These are phyloP conservation scores for Andrena dorsata DNA, from an alignment of 2,888 invertebrate genomes.

Conservation along the genomic window DNA sequence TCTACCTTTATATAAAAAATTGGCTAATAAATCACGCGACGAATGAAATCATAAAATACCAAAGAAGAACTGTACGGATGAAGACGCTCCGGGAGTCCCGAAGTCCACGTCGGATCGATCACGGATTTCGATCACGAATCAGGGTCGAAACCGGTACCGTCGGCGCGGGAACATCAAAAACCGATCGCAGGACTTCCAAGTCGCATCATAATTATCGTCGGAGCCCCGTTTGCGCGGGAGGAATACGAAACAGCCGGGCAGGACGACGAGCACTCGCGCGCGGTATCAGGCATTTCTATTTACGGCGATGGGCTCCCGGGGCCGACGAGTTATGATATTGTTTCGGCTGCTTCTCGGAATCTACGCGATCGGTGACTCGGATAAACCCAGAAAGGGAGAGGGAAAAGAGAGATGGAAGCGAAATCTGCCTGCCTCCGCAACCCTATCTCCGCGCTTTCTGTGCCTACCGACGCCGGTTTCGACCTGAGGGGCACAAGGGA, in stretches of 20 bases:
- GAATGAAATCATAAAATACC: background rate
- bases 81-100: background rate
- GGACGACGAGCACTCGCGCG: conserved; percentile 56
- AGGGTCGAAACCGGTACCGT: conserved; percentile 38
- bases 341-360: conserved; percentile 84
- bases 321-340: conserved; percentile 84
- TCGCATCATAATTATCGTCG: conserved; percentile 81
- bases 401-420: conserved; percentile 44
- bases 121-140: conserved; percentile 74
- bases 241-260: conserved; percentile 68
- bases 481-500: conserved; percentile 49
- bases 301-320: conserved; percentile 81
- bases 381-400: conserved; percentile 79
- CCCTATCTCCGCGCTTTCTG: conserved; percentile 60
- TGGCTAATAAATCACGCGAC: background rate
- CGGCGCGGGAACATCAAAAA: conserved; percentile 74
- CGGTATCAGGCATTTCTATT: conserved; percentile 81
- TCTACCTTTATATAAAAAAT: too few relatives aligned
- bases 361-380: conserved; percentile 84
- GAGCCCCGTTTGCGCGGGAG: conserved; percentile 66
- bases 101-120: conserved; percentile 50
- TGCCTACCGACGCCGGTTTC: conserved; percentile 58
- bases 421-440: conserved; percentile 60
- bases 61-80: background rate
- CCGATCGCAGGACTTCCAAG: conserved; percentile 78